Conservation (phyloP, 2,797 vertebrate species). For the Anomalospiza imberbis region DNA sequence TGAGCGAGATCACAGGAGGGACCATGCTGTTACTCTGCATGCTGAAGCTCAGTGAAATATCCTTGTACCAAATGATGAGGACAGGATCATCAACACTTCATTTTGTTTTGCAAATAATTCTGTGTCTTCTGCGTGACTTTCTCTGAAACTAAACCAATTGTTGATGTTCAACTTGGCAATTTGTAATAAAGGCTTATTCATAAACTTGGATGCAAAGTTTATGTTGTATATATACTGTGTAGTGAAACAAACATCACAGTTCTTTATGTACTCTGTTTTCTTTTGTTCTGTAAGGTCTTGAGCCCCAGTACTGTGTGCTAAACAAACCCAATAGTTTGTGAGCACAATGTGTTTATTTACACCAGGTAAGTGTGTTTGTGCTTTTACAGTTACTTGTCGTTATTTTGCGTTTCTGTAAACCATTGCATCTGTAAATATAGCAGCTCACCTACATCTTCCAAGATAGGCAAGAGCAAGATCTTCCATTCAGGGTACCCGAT, state of each 20-base stretch:
- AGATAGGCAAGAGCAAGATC: background rate
- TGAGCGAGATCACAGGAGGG: background rate
- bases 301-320: background rate
- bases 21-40: conserved; percentile 9
- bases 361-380: background rate
- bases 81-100: background rate
- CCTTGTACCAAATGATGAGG: background rate
- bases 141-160: background rate
- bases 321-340: background rate
- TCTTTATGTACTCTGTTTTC: background rate
- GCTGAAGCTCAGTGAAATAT: background rate
- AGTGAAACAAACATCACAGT: background rate
- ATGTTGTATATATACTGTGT: background rate
- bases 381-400: background rate
- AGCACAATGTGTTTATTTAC: background rate
- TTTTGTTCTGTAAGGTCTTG: background rate
- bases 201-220: background rate
- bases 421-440: background rate
- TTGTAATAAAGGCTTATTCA: background rate
- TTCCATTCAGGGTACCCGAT: background rate
- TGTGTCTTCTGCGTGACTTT: background rate
- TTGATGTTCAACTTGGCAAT: background rate
- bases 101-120: conserved; percentile 30
- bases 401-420: background rate
- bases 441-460: background rate